Percentiles rank a stretch among this genome's conserved stretches.
phyloP scores from a whole-genome alignment of 1,140 invertebrate species.

The Sipha flava region DNA sequence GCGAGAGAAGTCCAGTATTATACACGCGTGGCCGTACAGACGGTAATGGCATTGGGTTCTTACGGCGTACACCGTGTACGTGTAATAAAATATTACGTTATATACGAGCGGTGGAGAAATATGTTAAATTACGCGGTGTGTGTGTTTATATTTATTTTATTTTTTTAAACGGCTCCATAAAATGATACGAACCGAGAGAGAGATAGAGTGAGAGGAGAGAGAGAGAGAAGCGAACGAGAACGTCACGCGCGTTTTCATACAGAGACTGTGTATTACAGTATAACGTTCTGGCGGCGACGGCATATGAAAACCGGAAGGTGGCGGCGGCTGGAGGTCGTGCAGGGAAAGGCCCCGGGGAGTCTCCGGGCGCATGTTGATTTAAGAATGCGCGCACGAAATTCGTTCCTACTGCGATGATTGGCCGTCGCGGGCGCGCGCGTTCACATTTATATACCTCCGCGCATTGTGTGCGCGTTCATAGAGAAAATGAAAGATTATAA shows the following conservation, averaged over 20 bases:
- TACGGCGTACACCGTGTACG: background rate
- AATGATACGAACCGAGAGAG: background rate
- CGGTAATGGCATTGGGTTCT: background rate
- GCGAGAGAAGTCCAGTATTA: too few species aligned
- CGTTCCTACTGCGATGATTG: slow-evolving; percentile 29
- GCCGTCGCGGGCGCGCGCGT: background rate
- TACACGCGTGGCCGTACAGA: background rate
- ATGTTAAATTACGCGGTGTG: background rate
- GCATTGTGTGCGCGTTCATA: background rate
- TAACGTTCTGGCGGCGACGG: background rate
- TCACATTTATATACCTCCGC: background rate
- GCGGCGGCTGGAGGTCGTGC: background rate
- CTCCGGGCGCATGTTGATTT: slow-evolving; percentile 27
- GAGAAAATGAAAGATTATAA: slow-evolving; percentile 6
- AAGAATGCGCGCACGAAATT: slow-evolving; percentile 28
- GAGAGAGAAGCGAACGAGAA: background rate
- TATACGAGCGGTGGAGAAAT: background rate
- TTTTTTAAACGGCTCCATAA: slow-evolving; percentile 9
- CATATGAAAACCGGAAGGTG: background rate
- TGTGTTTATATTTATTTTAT: background rate
- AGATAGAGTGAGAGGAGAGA: background rate
- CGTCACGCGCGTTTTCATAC: slow-evolving; percentile 19
- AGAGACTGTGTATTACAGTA: too few species aligned
- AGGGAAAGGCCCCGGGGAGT: slow-evolving; percentile 18
- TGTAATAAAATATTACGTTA: background rate